Evolutionary conservation across 2,797 vertebrate genomes (phyloP), one percentile per base, ranked within the genome.

Genomic region (Diceros bicornis): DNA sequence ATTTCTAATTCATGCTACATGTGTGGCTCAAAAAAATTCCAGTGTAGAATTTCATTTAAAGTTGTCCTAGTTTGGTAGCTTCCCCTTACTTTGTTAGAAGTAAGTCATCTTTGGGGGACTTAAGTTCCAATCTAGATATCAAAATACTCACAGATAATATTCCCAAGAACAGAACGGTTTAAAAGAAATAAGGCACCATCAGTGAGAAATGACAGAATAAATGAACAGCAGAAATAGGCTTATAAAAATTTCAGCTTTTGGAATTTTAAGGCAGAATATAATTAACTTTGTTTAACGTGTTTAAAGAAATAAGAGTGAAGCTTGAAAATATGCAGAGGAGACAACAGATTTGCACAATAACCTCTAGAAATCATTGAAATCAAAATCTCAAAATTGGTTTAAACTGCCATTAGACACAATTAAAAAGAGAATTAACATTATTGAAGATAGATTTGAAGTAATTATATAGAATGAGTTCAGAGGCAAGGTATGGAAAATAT

Each of bases 381-480:
- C 13, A 75, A 88, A 61, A 88, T n/a, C 69, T 75, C 69, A 88
- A 50, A 88, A 62, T 74, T 88, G 69, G 21, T 62, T 88, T 62
- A 81, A 75, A 27, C 29, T 29, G 55, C 47, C 21, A 44, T 75
- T 75, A 66, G 23, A 85, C 32, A 68, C 64, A 78, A 78, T 41
- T 77, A 55, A 78, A 89, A 78, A 66, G 61, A 89, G 61, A 78
- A 25, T 41, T 82, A 34, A 23, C 44, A 64, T 84, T 34, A 34
- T 50, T 84, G 82, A 66, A 41, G 12, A 52, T 66, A 55, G 44
- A 89, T 20, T 37, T 55, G 25, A 78, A 89, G 25, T 55, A 66
- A 89, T 78, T 89, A 52, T 78, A 17, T 47, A 66, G n/a, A 52
- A 66, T 78, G 66, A 89, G 20, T 89, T 89, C n/a, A 41, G 16